Evolutionary conservation across 2,888 invertebrate genomes (phyloP).

Genomic region (Lithophane leautieri): DNA sequence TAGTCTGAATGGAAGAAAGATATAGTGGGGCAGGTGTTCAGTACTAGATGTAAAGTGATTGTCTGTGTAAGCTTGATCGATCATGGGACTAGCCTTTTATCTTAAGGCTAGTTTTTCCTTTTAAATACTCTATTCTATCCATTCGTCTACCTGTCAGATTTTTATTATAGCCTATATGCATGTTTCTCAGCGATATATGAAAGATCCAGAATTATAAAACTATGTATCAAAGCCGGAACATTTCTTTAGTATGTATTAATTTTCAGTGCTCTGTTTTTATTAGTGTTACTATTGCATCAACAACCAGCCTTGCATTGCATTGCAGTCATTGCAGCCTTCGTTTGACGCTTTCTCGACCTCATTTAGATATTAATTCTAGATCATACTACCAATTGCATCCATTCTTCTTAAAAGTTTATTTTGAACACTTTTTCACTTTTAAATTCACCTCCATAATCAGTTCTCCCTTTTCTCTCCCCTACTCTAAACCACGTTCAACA

Average conservation of each 20-base stretch:
- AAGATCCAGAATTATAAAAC: not conserved
- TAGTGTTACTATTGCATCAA: not conserved
- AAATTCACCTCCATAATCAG: conserved; percentile 14
- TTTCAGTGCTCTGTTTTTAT: not conserved
- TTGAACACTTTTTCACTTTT: not conserved
- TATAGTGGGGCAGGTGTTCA: conserved; percentile 46
- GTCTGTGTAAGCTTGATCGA: conserved; percentile 32
- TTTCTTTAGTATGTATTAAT: not conserved
- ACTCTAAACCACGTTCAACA: conserved; percentile 25
- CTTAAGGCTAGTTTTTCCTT: conserved; percentile 8
- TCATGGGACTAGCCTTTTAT: conserved; percentile 11
- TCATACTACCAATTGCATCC: not conserved
- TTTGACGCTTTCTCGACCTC: no score
- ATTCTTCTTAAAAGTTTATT: conserved; percentile 11
- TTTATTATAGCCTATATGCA: no score
- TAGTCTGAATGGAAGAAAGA: conserved; percentile 26
- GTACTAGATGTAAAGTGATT: conserved; percentile 14
- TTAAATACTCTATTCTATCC: not conserved
- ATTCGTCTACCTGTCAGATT: not conserved
- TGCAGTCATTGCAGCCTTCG: no score
- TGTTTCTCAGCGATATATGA: not conserved
- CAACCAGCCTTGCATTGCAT: no score
- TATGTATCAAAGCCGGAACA: not conserved
- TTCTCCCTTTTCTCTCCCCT: not conserved
- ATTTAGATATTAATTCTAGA: not conserved